Base-by-base conservation (phyloP, 2,113 vertebrate species). In the Hydrochoerus hydrochaeris region DNA sequence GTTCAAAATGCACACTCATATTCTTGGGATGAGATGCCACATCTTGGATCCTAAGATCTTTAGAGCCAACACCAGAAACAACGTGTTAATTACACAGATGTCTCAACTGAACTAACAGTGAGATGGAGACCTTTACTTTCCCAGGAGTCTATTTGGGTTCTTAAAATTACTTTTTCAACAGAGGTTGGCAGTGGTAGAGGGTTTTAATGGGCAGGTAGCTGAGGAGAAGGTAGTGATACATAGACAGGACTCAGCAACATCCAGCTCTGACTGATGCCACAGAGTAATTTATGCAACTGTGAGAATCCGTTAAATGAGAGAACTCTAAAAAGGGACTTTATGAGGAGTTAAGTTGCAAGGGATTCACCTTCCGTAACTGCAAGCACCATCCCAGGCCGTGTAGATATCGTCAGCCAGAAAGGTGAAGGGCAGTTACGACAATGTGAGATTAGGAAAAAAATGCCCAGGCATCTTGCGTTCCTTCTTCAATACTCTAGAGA, bases 21-120 rank as follows among this genome's bases (percentile, higher is more conserved):
- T 4, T 0, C 58, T 75, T 46, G 24, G 71, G 17, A 7, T 19
- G 3, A 58, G 32, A 1, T 17, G n/a, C 11, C 2, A 12, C 4
- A 2, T 13, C 16, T 46, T 58, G 8, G 26, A 38, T 57, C 54
- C 41, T 82, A 20, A 63, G 20, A 13, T 83, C 58, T 77, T 46
- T 75, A 63, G 75, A 80, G 20, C 60, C 26, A 73, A 24, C 26
- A 20, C 46, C 35, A 52, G 44, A 86, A 92, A 5, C 24, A 57
- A 65, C 19, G 11, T 62, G 30, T 52, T 19, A 19, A 38, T n/a
- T 78, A 46, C 7, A 38, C 41, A 49, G 24, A 16, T 57, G 1
- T 46, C 44, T 38, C 90, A 38, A 60, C 16, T 81, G 78, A 90
- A 75, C 20, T 78, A 35, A 67, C 46, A 71, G 57, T 75, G 17